Evolutionary conservation across 1,140 invertebrate species (phyloP).

Genomic region (Cydia strobilella): DNA sequence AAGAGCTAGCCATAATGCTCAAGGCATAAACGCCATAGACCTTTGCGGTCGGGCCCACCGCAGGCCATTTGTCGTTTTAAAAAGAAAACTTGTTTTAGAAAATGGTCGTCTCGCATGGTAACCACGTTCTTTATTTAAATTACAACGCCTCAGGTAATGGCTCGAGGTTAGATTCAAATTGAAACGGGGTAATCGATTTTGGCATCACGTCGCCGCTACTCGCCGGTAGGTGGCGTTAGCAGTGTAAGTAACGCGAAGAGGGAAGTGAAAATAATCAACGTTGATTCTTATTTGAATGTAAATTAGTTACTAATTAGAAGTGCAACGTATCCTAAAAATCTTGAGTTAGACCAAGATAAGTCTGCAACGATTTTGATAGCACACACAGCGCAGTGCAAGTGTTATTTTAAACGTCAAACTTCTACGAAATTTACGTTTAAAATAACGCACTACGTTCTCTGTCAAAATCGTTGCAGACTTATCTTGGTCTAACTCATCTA

Average conservation of each 20-base stretch:
- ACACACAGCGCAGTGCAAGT: no score
- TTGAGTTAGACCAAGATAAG: no score
- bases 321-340: neutral
- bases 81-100: conserved; percentile 37
- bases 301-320: neutral
- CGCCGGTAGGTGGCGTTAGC: conserved; percentile 62
- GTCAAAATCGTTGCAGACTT: no score
- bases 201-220: conserved; percentile 52
- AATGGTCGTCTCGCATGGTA: conserved; percentile 41
- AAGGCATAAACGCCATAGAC: conserved; percentile 29
- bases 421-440: no score
- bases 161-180: conserved; percentile 18
- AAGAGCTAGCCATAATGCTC: conserved; percentile 51
- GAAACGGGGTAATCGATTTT: conserved; percentile 49
- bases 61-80: conserved; percentile 30
- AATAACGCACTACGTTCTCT: no score
- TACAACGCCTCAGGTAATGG: conserved; percentile 33
- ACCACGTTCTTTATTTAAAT: conserved; percentile 34
- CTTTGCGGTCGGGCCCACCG: conserved; percentile 45
- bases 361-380: no score
- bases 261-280: conserved; percentile 14
- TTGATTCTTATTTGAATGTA: neutral
- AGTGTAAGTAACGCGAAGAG: conserved; percentile 28
- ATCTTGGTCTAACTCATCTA: no score
- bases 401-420: no score